Base-by-base conservation (phyloP, 2,113 vertebrate species). In the Phrynosoma platyrhinos region DNA sequence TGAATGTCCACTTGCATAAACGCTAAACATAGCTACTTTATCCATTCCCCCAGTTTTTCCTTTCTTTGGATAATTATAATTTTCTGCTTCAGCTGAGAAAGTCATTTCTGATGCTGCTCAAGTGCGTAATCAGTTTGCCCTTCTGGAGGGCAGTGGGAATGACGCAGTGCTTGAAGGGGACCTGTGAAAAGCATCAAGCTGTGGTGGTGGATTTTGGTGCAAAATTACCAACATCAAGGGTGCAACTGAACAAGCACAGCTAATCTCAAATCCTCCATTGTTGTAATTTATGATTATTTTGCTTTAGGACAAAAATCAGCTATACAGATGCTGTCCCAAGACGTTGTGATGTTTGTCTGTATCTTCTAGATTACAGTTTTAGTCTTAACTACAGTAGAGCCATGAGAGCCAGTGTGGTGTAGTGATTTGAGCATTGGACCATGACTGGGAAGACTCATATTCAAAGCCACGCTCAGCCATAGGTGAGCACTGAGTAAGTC, bases 11-110 rank as follows among this genome's bases (percentile, higher is more conserved):
- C 89, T 96, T 96, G 88, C 68, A 93, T 79, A 87, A 94, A 95
- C 94, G 92, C 94, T 95, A 96, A 94, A 97, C 95, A 95, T 94
- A 93, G 87, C 92, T 89, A 42, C 89, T 12, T 0, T 52, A 84
- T 80, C 81, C 88, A 69, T 85, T 94, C 91, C 91, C 83, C 89
- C 91, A 90, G 2, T 94, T 96, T 95, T 94, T 83, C 91, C 91
- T 95, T 96, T 91, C 89, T 94, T 94, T 88, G 92, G 92, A 92
- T 91, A 94, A 93, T 91, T 92, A 92, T 40, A 86, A 94, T 95
- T 95, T 95, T 96, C 92, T 95, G 93, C 93, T 94, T 95, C 91
- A 84, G 88, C 93, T 95, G 95, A 94, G 91, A 93, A 94, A 94
- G 86, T 89, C 7, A 93, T 94, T 94, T 92, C 23, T 92, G 91